A percentile compares a stretch with the other conserved stretches of the same genome.
phyloP scores from a whole-genome alignment of 2,113 vertebrate species.

The Steatornis caripensis region DNA sequence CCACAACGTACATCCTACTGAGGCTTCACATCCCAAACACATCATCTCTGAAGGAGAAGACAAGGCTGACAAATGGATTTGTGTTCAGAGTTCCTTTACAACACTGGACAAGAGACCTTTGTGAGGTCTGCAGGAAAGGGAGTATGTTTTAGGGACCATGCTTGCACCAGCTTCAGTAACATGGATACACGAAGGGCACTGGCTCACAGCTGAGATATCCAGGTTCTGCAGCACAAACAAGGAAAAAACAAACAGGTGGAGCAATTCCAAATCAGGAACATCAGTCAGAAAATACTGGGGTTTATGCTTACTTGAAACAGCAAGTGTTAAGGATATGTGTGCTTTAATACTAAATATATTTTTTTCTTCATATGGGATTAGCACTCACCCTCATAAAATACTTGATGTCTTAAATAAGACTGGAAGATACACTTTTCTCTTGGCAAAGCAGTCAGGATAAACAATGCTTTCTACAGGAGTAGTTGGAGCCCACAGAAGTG shows the following conservation, averaged over 20 bases:
- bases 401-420: background rate
- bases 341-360: background rate
- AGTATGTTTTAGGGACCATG: background rate
- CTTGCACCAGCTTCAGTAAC: background rate
- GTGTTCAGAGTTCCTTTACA: background rate
- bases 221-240: background rate
- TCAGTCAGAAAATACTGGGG: background rate
- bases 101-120: background rate
- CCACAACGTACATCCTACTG: background rate
- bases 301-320: background rate
- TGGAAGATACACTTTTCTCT: background rate
- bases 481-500: background rate
- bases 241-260: background rate
- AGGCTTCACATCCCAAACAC: background rate
- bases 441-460: background rate
- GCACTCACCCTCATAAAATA: background rate
- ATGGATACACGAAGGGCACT: background rate
- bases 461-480: background rate
- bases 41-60: background rate
- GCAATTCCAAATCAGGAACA: background rate
- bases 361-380: background rate
- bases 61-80: background rate
- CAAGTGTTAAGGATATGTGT: background rate
- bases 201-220: background rate
- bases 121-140: background rate